Conservation (phyloP, 2,797 vertebrate genomes). For the Sebastes kiyomatsui region DNA sequence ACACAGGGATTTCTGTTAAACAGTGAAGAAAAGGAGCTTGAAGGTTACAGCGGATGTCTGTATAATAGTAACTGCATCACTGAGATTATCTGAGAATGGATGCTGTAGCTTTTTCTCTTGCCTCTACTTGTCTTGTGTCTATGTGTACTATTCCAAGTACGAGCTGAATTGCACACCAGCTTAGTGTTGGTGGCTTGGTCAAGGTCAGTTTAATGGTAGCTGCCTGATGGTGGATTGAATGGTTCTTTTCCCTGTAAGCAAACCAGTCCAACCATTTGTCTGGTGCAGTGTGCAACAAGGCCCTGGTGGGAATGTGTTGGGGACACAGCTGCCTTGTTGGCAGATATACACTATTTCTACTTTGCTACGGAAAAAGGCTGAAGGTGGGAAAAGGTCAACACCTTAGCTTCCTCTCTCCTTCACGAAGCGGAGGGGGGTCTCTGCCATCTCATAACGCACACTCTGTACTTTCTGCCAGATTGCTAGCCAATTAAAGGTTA, state of each 20-base stretch:
- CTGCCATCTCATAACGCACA: slow-evolving; percentile 24
- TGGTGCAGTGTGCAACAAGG: slow-evolving; percentile 16
- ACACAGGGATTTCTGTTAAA: not conserved
- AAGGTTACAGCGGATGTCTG: not conserved
- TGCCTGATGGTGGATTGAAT: not conserved
- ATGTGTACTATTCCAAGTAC: not conserved
- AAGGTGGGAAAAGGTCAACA: slow-evolving; percentile 68
- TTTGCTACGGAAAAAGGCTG: slow-evolving; percentile 25
- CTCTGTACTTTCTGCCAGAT: slow-evolving; percentile 56
- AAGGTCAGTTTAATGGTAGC: slow-evolving; percentile 1
- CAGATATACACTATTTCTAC: slow-evolving; percentile 35
- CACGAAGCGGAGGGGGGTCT: slow-evolving; percentile 38
- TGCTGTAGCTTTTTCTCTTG: not conserved
- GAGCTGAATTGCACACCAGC: too few species aligned
- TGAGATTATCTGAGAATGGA: not conserved
- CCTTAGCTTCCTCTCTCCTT: slow-evolving; percentile 56
- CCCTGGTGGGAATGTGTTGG: slow-evolving; percentile 7
- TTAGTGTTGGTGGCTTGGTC: not conserved
- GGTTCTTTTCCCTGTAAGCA: not conserved
- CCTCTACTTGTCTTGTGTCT: not conserved
- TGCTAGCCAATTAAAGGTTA: slow-evolving; percentile 77
- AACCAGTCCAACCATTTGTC: not conserved
- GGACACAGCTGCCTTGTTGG: slow-evolving; percentile 33
- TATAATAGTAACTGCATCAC: not conserved
- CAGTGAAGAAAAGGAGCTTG: not conserved